Evolutionary conservation across 2,113 vertebrate genomes (phyloP).

Genomic region (Caretta caretta): DNA sequence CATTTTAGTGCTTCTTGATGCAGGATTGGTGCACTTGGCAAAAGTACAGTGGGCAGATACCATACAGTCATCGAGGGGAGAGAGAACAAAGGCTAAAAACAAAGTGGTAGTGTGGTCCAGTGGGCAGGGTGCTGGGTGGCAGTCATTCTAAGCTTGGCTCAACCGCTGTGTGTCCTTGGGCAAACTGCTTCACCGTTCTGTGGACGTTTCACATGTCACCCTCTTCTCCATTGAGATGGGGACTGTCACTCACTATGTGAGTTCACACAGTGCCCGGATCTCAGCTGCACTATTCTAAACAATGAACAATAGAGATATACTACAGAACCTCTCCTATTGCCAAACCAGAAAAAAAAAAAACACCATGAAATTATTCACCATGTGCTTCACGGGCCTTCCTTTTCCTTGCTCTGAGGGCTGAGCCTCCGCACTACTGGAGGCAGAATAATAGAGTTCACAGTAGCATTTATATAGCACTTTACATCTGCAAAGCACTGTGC

Average conservation of each 20-base stretch:
- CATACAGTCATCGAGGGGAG: neutral
- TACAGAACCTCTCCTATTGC: neutral
- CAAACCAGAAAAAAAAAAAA: neutral
- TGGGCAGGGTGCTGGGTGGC: rapidly evolving
- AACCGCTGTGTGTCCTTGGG: rapidly evolving
- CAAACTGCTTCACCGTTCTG: neutral
- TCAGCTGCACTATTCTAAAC: neutral
- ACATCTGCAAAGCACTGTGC: neutral
- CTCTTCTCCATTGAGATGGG: neutral
- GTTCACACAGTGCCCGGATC: rapidly evolving
- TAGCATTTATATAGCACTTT: neutral
- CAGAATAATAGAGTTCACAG: neutral
- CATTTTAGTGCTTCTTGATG: neutral
- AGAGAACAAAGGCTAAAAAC: neutral
- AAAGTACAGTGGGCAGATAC: neutral
- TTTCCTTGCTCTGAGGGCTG: neutral
- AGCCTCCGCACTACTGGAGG: neutral
- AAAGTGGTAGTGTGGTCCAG: neutral
- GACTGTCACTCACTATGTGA: rapidly evolving
- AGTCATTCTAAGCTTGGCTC: neutral
- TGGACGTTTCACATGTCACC: neutral
- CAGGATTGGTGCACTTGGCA: neutral
- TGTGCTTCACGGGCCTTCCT: neutral
- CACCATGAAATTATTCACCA: neutral
- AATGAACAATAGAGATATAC: neutral